Base-by-base conservation (phyloP, 2,113 vertebrate genomes). In the Paracanthobrama guichenoti region DNA sequence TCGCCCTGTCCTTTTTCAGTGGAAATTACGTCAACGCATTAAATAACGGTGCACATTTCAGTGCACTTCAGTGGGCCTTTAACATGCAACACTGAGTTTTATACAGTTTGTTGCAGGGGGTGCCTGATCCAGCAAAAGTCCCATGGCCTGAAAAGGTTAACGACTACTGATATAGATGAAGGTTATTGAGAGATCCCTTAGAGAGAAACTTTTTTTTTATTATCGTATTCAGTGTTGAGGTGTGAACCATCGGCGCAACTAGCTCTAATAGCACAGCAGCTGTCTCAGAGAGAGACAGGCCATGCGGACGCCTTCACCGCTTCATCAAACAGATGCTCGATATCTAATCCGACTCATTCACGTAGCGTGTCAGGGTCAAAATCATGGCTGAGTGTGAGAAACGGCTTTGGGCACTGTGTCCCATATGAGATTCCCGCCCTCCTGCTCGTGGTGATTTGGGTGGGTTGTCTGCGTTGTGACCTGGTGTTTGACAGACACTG, bases 271-370 rank as follows among this genome's bases (percentile, higher is more conserved):
- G 77, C 42, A 50, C 64, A 78, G 62, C 84, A 86, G 81, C 81
- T 86, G 84, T 84, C 81, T 84, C 81, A 18, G 50, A 24, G 71
- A 82, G 53, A 82, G 78, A 46, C 79, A 72, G 42, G 76, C 64
- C 76, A 39, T 66, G 74, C 64, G 62, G 75, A 85, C 48, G 59
- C 87, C 77, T 85, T 80, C 39, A 67, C 31, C 66, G 67, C 72
- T 84, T 81, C 78, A 76, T 77, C 46, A 80, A 62, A 86, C 87
- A 88, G 87, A 88, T 88, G 87, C 81, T 88, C 55, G 84, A 88
- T 86, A 39, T 86, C 28, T 84, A 85, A 81, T 72, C 81, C 81
- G 67, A 84, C 87, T 79, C 85, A 5, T 72, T 39, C 53, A 59
- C 75, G 31, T 88, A 81, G 73, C 72, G 66, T 82, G 46, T 67